Conservation (phyloP, 2,888 invertebrate species). For the Dasypogon diadema region DNA sequence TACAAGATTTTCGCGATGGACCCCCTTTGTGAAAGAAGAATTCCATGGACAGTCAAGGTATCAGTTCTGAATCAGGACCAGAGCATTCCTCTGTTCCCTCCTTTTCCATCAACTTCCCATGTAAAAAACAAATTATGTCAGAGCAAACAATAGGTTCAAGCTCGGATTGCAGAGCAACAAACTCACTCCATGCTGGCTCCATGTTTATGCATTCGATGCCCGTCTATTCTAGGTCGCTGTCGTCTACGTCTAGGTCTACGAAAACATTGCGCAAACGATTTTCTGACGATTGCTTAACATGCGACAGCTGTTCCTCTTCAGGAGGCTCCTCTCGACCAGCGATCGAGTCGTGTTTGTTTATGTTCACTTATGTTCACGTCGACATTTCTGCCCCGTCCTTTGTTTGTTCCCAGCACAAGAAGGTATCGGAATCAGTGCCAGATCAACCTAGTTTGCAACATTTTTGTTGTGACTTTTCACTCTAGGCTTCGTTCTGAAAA, state of each 20-base stretch:
- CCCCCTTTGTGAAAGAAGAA: too few species aligned
- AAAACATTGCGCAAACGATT: slow-evolving; percentile 19
- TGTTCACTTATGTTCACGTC: slow-evolving; percentile 22
- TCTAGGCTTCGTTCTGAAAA: not conserved
- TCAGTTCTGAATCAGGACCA: too few species aligned
- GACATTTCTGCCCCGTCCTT: not conserved
- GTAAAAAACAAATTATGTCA: not conserved
- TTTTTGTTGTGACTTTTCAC: slow-evolving; percentile 26
- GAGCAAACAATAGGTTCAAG: slow-evolving; percentile 29
- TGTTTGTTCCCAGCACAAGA: not conserved
- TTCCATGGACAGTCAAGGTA: too few species aligned
- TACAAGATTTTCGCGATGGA: too few species aligned
- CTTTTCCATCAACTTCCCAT: too few species aligned
- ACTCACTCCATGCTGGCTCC: slow-evolving; percentile 8
- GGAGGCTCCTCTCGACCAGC: not conserved
- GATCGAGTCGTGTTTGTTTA: slow-evolving; percentile 24
- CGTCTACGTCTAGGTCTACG: slow-evolving; percentile 1
- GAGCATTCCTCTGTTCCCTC: too few species aligned
- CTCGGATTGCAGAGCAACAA: slow-evolving; percentile 25
- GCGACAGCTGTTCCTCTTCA: slow-evolving; percentile 28
- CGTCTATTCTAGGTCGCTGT: slow-evolving; percentile 28
- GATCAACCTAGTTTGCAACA: slow-evolving; percentile 12
- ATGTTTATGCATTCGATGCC: slow-evolving; percentile 30
- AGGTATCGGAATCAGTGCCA: not conserved
- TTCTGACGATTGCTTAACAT: slow-evolving; percentile 27